Evolutionary conservation across 2,888 invertebrate genomes (phyloP), one percentile per base, ranked within the genome.

Genomic region (Lasioglossum villosulum): DNA sequence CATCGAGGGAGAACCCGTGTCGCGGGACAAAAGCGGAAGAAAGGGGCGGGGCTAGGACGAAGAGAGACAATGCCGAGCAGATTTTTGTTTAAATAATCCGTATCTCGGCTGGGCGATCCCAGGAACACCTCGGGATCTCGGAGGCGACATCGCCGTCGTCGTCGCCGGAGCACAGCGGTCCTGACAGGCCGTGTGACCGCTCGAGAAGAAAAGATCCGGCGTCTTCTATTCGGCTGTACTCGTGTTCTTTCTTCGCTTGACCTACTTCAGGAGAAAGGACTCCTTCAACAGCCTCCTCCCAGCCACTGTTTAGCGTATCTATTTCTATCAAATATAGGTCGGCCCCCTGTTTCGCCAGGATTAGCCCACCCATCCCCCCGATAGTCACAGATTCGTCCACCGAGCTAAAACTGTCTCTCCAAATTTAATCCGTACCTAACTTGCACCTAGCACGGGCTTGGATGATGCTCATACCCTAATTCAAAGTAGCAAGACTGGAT

Each of bases 81-180:
- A 83, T 74, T 83, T 84, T 83, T 84, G 71, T 83, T 83, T 84
- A 83, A 83, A 83, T 75, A 83, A 84, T 71, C 74, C n/a, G 23
- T 52, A 10, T 52, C 52, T 52, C 52, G 52, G 48, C 0, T 1
- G 77, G 45, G 45, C 73, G 73, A 66, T 73, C 42, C 34, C 6
- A 23, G 66, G 66, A 34, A 37, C 63, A 30, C 16, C 34, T 37
- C 1, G 66, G 72, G 63, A 73, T 4, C 27, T 34, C 16, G 37
- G 37, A 14, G 52, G 34, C 34, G 19, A 16, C 16, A n/a, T n/a
- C n/a, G 12, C 12, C 59, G 0, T 30, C 63, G 27, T 16, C 27
- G 59, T 16, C 59, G 27, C 6, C 59, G 30, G 3, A 52, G 52
- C 39, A 48, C 37, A 71, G 48, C 30, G 71, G 27, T 63, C 52